Base-by-base conservation (phyloP, 2,113 vertebrate genomes). In the Suncus etruscus region DNA sequence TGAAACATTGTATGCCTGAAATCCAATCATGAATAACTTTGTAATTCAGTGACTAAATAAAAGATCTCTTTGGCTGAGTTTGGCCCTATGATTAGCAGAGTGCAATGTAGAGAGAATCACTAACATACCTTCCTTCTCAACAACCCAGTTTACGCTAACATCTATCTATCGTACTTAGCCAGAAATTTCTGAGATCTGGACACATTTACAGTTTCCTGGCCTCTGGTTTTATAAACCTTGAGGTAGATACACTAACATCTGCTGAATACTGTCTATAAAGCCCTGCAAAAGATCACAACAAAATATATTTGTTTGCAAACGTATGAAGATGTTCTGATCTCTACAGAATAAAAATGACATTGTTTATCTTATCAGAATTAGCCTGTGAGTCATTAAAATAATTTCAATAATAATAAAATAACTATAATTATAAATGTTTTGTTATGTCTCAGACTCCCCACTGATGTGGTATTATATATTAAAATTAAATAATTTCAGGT, bases 331-430 rank as follows among this genome's bases (percentile, higher is more conserved):
- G 39, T 39, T 39, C 39, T 5, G 5, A 39, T n/a, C 74, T 85
- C 48, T 32, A 81, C 22, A 84, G 48, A 87, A 84, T 16, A 76
- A 24, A 87, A 91, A 86, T 77, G 61, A 48, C 18, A 32, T 50
- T 63, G 27, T 70, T 93, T 82, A 48, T 78, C 48, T 84, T 91
- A 93, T 74, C 58, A 90, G 48, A 16, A 20, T 78, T 90, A 18
- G 84, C 48, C 70, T 69, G 54, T 74, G 9, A 65, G 16, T 81
- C 32, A 66, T 39, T 76, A 80, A 25, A 79, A 87, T 76, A 77
- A 85, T 66, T 77, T 68, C 16, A 76, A 82, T 6, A 78, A 39
- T 14, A 83, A 54, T 16, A 66, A 75, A 32, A 50, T 50, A 81
- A 32, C 3, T 24, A 89, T 31, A 24, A 58, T 50, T 15, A 91